A percentile compares a stretch with the other conserved stretches of the same genome.
These are phyloP conservation scores for Archips xylosteana DNA, from an alignment of 2,888 invertebrate genomes.

Conservation along the genomic window DNA sequence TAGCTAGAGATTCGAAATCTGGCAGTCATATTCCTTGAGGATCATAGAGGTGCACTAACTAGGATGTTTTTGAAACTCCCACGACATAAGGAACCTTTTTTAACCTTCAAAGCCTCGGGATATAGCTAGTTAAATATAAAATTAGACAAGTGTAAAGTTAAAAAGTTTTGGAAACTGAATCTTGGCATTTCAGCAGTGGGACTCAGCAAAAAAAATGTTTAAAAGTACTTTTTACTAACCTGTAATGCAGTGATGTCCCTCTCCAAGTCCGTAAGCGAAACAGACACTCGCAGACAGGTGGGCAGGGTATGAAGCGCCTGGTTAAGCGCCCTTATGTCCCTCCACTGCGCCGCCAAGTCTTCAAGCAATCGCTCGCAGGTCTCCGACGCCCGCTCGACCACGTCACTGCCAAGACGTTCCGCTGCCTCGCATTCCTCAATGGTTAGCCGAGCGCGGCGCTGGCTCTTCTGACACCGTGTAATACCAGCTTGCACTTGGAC, in stretches of 20 bases:
- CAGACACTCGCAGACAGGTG: conserved; percentile 89
- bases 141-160: too few relatives aligned
- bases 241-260: conserved; percentile 89
- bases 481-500: conserved; percentile 90
- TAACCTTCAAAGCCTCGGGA: too few relatives aligned
- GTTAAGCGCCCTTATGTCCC: conserved; percentile 90
- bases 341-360: conserved; percentile 90
- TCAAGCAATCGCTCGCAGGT: conserved; percentile 90
- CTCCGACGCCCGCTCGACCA: conserved; percentile 90
- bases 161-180: too few relatives aligned
- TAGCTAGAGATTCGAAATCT: too few relatives aligned
- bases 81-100: too few relatives aligned
- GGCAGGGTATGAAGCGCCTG: conserved; percentile 92
- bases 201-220: too few relatives aligned
- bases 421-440: conserved; percentile 91
- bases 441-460: conserved; percentile 86
- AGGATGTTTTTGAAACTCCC: too few relatives aligned
- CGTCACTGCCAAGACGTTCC: conserved; percentile 90
- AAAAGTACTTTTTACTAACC: conserved; percentile 54
- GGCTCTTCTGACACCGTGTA: conserved; percentile 88
- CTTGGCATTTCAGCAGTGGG: too few relatives aligned
- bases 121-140: too few relatives aligned
- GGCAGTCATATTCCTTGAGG: too few relatives aligned
- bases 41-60: too few relatives aligned
- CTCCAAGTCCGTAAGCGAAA: conserved; percentile 91